A percentile compares a stretch with the other conserved stretches of the same genome.
These are phyloP conservation scores for Scaptomyza parva DNA, from an alignment of 2,888 invertebrate species.

Conservation along the genomic window DNA sequence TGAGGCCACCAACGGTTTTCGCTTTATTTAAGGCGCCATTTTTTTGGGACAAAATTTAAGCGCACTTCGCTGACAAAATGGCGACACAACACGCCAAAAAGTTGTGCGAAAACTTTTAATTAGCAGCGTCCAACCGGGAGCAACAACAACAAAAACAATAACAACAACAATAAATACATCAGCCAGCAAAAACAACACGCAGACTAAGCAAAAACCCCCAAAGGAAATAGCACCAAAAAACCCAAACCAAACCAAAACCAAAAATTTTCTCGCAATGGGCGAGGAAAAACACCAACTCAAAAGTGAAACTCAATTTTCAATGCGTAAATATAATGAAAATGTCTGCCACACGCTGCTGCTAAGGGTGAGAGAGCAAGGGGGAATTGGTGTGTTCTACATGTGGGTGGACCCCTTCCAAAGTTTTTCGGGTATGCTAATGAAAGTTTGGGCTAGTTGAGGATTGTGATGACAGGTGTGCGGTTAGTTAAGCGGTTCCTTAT, in stretches of 20 bases:
- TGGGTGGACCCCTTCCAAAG: slow-evolving; percentile 33
- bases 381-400: not conserved
- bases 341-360: slow-evolving; percentile 6
- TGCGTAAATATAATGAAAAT: slow-evolving; percentile 58
- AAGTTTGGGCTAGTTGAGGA: slow-evolving; percentile 39
- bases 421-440: slow-evolving; percentile 28
- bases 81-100: slow-evolving; percentile 44
- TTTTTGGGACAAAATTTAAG: slow-evolving; percentile 38
- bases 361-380: not conserved
- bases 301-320: slow-evolving; percentile 42
- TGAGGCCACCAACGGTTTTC: not conserved
- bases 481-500: slow-evolving; percentile 15
- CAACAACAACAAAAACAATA: slow-evolving; percentile 4
- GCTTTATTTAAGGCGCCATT: slow-evolving; percentile 31
- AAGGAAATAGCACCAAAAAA: slow-evolving; percentile 20
- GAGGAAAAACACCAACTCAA: slow-evolving; percentile 29
- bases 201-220: slow-evolving; percentile 19
- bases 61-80: slow-evolving; percentile 43
- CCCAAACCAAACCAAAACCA: slow-evolving; percentile 17
- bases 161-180: not conserved
- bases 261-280: slow-evolving; percentile 4
- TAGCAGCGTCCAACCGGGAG: slow-evolving; percentile 53
- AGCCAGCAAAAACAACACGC: not conserved
- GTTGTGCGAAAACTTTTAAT: slow-evolving; percentile 74
- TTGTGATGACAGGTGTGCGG: slow-evolving; percentile 31